Conservation (phyloP, 64 coral and sea anemone genomes). For the Hydrozoanthus tunicans region DNA sequence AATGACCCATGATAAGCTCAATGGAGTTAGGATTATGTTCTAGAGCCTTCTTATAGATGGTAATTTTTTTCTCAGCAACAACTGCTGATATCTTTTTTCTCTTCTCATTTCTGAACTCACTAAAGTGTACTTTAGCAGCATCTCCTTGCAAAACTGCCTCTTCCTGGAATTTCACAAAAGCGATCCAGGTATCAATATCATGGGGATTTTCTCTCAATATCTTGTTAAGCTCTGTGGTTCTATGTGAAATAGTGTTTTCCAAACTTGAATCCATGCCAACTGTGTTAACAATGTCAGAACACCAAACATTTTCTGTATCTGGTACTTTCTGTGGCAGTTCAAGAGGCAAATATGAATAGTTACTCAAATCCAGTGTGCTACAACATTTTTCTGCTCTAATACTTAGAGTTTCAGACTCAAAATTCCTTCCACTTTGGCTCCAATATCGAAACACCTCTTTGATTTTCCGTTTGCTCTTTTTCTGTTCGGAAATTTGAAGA, state of each 20-base stretch:
- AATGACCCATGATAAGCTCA: conserved; percentile 70
- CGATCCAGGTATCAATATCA: conserved; percentile 77
- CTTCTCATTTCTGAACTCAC: conserved; percentile 64
- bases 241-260: conserved; percentile 24
- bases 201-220: conserved; percentile 77
- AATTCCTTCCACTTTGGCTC: conserved; percentile 21
- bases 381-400: conserved; percentile 4
- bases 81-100: conserved; percentile 66
- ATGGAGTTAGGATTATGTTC: conserved; percentile 83
- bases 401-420: conserved; percentile 8
- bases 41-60: conserved; percentile 89
- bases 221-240: conserved; percentile 78
- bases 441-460: conserved; percentile 67
- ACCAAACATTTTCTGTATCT: conserved; percentile 4
- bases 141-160: conserved; percentile 63
- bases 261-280: conserved; percentile 13
- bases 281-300: neutral
- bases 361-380: conserved; percentile 33
- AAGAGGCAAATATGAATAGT: conserved; percentile 78
- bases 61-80: conserved; percentile 83
- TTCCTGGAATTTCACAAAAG: conserved; percentile 74
- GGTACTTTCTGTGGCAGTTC: conserved; percentile 49
- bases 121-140: conserved; percentile 52
- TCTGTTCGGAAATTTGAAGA: conserved; percentile 59
- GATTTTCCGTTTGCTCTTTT: conserved; percentile 63